These are phyloP conservation scores for Lindbergichthys nudifrons DNA, from an alignment of 2,797 vertebrate species.

Conservation along the genomic window DNA sequence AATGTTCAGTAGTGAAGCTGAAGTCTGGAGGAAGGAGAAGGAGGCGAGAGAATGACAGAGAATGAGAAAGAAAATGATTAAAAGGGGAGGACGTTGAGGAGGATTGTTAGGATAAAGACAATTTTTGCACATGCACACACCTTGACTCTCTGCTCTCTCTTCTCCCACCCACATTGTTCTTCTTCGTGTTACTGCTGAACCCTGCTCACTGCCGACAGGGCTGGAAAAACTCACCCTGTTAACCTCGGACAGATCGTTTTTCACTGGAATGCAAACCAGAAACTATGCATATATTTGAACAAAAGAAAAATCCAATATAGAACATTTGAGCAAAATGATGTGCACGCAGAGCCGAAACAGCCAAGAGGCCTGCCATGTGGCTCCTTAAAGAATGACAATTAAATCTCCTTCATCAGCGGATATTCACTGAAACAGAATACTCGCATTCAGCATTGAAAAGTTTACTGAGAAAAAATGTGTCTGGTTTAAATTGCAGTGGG, in stretches of 20 bases:
- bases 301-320: neutral
- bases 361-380: neutral
- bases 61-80: constrained; percentile 58
- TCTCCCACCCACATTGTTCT: constrained; percentile 59
- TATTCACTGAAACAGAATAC: neutral
- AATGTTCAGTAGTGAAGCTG: constrained; percentile 59
- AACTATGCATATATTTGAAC: neutral
- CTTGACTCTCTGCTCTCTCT: constrained; percentile 33
- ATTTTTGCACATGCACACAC: constrained; percentile 51
- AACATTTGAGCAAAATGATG: neutral
- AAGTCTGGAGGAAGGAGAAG: constrained; percentile 60
- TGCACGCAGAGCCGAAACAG: neutral
- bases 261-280: constrained; percentile 16
- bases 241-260: constrained; percentile 31
- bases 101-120: constrained; percentile 61
- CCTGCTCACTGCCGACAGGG: neutral
- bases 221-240: constrained; percentile 33
- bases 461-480: neutral
- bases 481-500: neutral
- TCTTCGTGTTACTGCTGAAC: constrained; percentile 38
- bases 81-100: constrained; percentile 67
- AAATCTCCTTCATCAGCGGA: neutral
- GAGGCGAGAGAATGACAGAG: constrained; percentile 55
- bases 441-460: neutral
- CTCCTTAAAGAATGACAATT: neutral